Conservation (phyloP, 2,113 vertebrate genomes). For the Macroglossus sobrinus region DNA sequence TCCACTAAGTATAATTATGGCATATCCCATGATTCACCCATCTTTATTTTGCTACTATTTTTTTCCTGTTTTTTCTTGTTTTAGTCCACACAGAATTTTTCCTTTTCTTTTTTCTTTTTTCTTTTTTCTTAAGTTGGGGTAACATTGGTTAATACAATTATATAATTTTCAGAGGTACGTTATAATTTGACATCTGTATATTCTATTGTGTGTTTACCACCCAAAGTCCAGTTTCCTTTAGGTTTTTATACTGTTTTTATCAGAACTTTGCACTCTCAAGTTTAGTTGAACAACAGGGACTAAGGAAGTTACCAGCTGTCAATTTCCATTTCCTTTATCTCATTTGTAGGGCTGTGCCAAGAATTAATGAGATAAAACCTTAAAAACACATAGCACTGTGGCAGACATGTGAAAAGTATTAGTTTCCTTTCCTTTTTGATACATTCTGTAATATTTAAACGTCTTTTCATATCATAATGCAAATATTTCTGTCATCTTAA, state of each 20-base stretch:
- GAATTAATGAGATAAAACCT: slow-evolving; percentile 16
- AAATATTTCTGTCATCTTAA: background rate
- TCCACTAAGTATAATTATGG: background rate
- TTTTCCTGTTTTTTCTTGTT: no score
- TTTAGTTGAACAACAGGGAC: background rate
- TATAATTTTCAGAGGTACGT: no score
- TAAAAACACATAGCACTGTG: background rate
- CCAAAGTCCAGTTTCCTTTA: no score
- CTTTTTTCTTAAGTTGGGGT: no score
- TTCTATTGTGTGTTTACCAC: no score
- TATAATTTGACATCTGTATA: no score
- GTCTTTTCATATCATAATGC: background rate
- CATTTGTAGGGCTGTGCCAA: background rate
- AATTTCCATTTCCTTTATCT: slow-evolving; percentile 4
- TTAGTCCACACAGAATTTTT: no score
- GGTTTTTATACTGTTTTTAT: background rate
- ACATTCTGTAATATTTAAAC: background rate
- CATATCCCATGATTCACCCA: background rate
- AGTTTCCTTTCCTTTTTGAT: background rate
- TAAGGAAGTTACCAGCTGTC: background rate
- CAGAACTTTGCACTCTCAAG: background rate
- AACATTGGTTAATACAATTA: no score
- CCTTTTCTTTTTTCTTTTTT: no score
- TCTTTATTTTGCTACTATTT: background rate
- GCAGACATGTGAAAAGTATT: background rate